phyloP scores from a whole-genome alignment of 2,797 vertebrate genomes.

The Podargus strigoides region DNA sequence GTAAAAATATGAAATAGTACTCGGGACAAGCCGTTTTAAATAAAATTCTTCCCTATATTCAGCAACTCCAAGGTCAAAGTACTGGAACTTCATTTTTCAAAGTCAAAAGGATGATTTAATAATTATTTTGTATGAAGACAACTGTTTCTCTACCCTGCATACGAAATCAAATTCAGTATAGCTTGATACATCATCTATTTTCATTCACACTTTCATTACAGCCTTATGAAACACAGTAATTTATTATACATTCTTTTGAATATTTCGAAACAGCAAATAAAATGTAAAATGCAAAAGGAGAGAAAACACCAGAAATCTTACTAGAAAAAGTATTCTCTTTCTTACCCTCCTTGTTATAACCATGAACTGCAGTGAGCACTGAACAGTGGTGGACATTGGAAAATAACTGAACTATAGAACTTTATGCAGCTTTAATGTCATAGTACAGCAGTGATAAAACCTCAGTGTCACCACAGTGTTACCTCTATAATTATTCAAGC shows the following conservation, averaged over 20 bases:
- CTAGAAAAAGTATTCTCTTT: not conserved
- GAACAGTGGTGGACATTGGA: not conserved
- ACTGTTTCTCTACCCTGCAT: not conserved
- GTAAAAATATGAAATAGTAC: not conserved
- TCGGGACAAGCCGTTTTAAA: not conserved
- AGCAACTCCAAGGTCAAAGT: not conserved
- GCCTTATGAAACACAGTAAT: not conserved
- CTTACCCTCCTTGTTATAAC: not conserved
- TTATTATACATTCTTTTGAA: constrained; percentile 16
- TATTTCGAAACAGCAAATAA: not conserved
- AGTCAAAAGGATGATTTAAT: constrained; percentile 12
- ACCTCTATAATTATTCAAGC: not conserved
- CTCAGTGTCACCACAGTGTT: not conserved
- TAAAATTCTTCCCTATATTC: not conserved
- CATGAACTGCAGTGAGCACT: not conserved
- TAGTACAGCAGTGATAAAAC: not conserved
- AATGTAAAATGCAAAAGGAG: not conserved
- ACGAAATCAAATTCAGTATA: not conserved
- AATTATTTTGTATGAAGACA: constrained; percentile 12
- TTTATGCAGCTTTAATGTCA: not conserved
- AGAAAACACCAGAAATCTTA: not conserved
- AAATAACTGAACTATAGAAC: not conserved
- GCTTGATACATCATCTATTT: not conserved
- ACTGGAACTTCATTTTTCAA: constrained; percentile 29
- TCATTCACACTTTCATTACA: not conserved